Percentiles rank a stretch among this genome's conserved stretches.
phyloP scores from a whole-genome alignment of 2,888 invertebrate species.

The Dynastes grantii region DNA sequence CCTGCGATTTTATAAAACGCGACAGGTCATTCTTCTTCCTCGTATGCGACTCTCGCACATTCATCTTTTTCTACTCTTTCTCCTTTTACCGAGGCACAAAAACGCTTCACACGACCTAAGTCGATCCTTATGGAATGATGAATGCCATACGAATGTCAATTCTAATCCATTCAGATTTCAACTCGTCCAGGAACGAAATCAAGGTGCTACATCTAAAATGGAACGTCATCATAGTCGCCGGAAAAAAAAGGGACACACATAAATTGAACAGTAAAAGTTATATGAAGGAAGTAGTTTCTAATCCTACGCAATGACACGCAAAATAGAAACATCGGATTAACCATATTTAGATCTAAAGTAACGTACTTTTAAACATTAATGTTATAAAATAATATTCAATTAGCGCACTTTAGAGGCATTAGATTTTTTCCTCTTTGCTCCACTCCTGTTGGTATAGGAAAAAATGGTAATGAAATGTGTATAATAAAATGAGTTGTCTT shows the following conservation, averaged over 20 bases:
- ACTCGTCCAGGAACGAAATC: constrained; percentile 22
- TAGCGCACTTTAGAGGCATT: too few relatives aligned
- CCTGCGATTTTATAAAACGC: constrained; percentile 5
- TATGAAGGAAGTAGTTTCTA: too few relatives aligned
- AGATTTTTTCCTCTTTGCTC: too few relatives aligned
- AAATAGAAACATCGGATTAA: too few relatives aligned
- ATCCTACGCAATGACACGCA: too few relatives aligned
- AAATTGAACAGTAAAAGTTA: too few relatives aligned
- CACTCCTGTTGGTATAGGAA: too few relatives aligned
- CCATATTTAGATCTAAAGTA: too few relatives aligned
- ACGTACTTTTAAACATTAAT: too few relatives aligned
- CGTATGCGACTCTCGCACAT: background rate
- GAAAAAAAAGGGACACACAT: background rate
- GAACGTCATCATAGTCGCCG: background rate
- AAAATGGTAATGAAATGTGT: too few relatives aligned
- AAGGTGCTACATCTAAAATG: constrained; percentile 21
- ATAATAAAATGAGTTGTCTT: too few relatives aligned
- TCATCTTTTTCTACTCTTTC: background rate
- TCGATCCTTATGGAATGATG: constrained; percentile 28
- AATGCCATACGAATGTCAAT: constrained; percentile 27
- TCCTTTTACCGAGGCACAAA: background rate
- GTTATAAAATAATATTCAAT: too few relatives aligned
- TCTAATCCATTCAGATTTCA: constrained; percentile 31
- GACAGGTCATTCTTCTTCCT: constrained; percentile 20
- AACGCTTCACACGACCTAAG: constrained; percentile 16